Evolutionary conservation across 2,113 vertebrate genomes (phyloP), one percentile per base, ranked within the genome.

Genomic region (Opisthocomus hoazin): DNA sequence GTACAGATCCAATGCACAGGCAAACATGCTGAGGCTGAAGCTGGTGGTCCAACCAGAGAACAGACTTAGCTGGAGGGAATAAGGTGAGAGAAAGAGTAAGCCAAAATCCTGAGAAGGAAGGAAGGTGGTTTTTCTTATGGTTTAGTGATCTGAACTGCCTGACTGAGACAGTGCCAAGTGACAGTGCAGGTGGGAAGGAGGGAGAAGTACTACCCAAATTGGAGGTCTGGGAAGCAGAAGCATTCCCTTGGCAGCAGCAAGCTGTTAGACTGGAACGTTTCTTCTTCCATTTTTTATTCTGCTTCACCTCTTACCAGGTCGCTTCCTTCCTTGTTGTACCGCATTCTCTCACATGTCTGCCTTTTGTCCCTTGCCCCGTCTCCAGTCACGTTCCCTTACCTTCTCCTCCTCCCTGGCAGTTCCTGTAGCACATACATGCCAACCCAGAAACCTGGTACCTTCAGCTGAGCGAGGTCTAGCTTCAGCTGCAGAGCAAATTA

Each of bases 151-250:
- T 77, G 54, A 82, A 39, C 30, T 39, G 18, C 15, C 50, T 84
- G 3, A 6, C 51, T 61, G 64, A 48, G 69, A 21, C 23, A 89
- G 56, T 48, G 36, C 36, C 2, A 10, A 80, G 53, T 26, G 9
- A 30, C 64, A 78, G 32, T 66, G 45, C 0, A 0, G 1, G 6
- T 51, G 45, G 45, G 27, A 61, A 81, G 60, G 41, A 61, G 9
- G 6, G 50, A 65, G 37, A 73, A 75, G 6, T 36, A 36, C 36
- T 76, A 48, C 26, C 9, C 7, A 1, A 48, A 64, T 17, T 26
- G 20, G 29, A 79, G 51, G 23, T 46, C 16, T 81, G 50, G 64
- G 48, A 60, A 16, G 53, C 27, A 57, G 56, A 86, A 64, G 27
- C 46, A 53, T 13, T 43, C 15, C 43, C 23, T 63, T 32, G 76